Base-by-base conservation (phyloP, 1,140 invertebrate genomes). In the Forficula auricularia region DNA sequence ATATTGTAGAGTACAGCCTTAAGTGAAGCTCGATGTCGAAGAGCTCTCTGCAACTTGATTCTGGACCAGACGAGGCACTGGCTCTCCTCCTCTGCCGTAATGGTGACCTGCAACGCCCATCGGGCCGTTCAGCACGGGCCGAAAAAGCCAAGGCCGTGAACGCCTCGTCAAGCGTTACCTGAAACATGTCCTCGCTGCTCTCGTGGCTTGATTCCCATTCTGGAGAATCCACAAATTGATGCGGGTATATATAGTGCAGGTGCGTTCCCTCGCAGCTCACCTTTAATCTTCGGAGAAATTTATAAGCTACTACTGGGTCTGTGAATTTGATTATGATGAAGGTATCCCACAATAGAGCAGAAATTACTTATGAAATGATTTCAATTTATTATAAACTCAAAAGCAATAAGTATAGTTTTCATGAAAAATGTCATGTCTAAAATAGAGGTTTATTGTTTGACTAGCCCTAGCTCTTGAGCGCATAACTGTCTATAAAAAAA, bases 211-310 rank as follows among this genome's bases (percentile, higher is more conserved):
- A 76, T 53, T 86, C 82, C 78, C 81, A 88, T 63, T 89, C 84
- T 0, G 82, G 82, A 7, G 82, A 86, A 60, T 87, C 83, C 15
- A 88, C 72, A 55, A 88, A 87, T 58, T 89, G 81, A 59, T 82
- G 81, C 22, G 74, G 68, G 48, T 74, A 70, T 47, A 89, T 76
- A 60, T 75, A 79, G 62, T 89, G 84, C 19, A 89, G 67, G 59
- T 82, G 79, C 7, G 78, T 77, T 44, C 75, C 73, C 48, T 83
- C 79, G 53, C 80, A 86, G 33, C 76, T 82, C 38, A 86, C 83
- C 52, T 76, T 72, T 52, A 82, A 60, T 56, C 79, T 83, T 60
- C n/a, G 64, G 56, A 38, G 43, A 30, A 37, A 35, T n/a, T 12
- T 8, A 35, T 42, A 3, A 14, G 4, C n/a, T 6, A 14, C 34